Conservation (phyloP, 2,888 invertebrate genomes). For the Embidobia sp. region DNA sequence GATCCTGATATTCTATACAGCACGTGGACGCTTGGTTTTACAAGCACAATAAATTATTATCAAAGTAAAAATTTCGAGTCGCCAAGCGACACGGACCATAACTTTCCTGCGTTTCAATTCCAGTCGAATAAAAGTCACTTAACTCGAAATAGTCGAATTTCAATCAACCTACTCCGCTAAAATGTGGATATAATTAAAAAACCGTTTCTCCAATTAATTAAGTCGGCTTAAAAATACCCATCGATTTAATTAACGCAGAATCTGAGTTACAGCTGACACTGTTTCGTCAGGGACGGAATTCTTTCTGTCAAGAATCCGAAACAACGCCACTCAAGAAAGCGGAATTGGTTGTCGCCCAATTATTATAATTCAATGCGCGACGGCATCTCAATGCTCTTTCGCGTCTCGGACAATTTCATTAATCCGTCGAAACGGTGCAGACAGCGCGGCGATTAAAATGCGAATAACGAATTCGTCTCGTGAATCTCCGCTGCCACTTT, state of each 20-base stretch:
- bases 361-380: slow-evolving; percentile 40
- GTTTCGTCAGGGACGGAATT: neutral
- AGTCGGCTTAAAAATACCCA: neutral
- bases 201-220: slow-evolving; percentile 12
- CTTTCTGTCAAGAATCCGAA: neutral
- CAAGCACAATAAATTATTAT: slow-evolving; percentile 22
- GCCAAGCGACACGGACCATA: neutral
- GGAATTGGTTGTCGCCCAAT: slow-evolving; percentile 21
- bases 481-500: slow-evolving; percentile 58
- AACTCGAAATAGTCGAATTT: neutral
- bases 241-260: slow-evolving; percentile 11
- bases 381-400: slow-evolving; percentile 21
- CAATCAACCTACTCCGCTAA: too few species aligned
- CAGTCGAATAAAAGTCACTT: neutral
- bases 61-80: too few species aligned
- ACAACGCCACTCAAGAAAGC: neutral
- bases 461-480: slow-evolving; percentile 57
- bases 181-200: too few species aligned
- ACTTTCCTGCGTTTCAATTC: neutral
- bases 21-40: slow-evolving; percentile 26
- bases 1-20: slow-evolving; percentile 37
- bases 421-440: slow-evolving; percentile 51
- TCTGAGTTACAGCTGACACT: neutral
- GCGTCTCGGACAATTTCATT: slow-evolving; percentile 47
- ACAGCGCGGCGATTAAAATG: slow-evolving; percentile 50